Base-by-base conservation (phyloP, 2,888 invertebrate species). In the Linnaemya tessellans region DNA sequence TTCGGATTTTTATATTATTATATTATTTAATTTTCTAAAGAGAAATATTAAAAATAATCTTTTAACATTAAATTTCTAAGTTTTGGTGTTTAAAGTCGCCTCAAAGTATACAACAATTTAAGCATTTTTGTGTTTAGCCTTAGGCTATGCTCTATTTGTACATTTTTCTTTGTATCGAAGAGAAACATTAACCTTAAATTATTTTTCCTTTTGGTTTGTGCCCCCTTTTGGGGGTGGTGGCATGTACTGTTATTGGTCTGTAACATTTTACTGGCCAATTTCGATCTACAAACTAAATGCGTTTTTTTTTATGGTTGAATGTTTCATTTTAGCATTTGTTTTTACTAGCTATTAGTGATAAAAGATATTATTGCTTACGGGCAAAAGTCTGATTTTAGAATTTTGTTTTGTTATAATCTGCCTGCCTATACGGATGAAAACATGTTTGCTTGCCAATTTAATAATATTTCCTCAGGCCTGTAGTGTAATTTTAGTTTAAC, bases 61-160 rank as follows among this genome's bases (percentile, higher is more conserved):
- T 30, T 30, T 30, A 30, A 2, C 11, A 4, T 20, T 51, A 64
- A 18, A 49, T 60, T 20, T 30, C 11, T 13, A 18, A 46, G 15
- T 49, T 35, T 18, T n/a, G 49, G 49, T 15, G 25, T 11, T 18
- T 20, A 8, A 22, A 41, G 18, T 43, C 22, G 82, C 70, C 77
- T 65, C 5, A 78, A 71, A 60, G 56, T 73, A 83, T 22, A 51
- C 65, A 38, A 67, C 49, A 67, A 78, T 58, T 83, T 73, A 43
- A 18, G 9, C 3, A 41, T 38, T 38, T 41, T 20, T 38, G 35
- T 46, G 25, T 2, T 30, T n/a, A 56, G 43, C 75, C 65, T 43
- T 2, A 54, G 22, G 75, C 18, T 77, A 35, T 65, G 56, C 46
- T 67, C 56, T 25, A 49, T 30, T 18, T 65, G 51, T 46, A n/a